Percentiles rank a stretch among this genome's conserved stretches.
Evolutionary conservation across 2,113 vertebrate species (phyloP).

Genomic region (Eidolon helvum): DNA sequence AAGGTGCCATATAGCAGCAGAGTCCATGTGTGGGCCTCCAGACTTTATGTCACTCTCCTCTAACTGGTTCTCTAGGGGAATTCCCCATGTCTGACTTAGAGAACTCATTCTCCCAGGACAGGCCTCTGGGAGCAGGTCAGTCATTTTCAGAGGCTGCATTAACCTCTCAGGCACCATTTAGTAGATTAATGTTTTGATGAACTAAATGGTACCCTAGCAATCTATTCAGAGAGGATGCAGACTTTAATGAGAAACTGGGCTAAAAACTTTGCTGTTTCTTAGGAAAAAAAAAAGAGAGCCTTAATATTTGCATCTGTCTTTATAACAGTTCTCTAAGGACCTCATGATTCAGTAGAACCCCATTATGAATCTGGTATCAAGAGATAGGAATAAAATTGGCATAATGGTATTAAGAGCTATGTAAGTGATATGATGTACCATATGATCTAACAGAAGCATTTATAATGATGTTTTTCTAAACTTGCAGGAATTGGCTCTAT

Average conservation of each 20-base stretch:
- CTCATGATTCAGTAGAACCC: not conserved
- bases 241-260: constrained; percentile 29
- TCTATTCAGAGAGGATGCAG: not conserved
- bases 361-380: constrained; percentile 20
- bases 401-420: not conserved
- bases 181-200: constrained; percentile 59
- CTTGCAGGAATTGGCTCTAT: not conserved
- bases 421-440: not conserved
- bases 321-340: constrained; percentile 13
- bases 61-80: not conserved
- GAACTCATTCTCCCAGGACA: not conserved
- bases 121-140: not conserved
- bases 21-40: not conserved
- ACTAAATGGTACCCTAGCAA: constrained; percentile 45
- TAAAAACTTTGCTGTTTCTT: constrained; percentile 2
- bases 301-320: constrained; percentile 50
- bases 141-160: constrained; percentile 34
- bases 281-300: not conserved
- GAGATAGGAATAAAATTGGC: constrained; percentile 29
- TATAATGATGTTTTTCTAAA: constrained; percentile 17
- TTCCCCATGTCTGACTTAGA: not conserved
- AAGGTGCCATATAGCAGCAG: not conserved
- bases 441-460: not conserved
- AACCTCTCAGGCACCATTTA: constrained; percentile 66
- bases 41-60: not conserved